phyloP scores from a whole-genome alignment of 2,113 vertebrate genomes.

The Aspiorhynchus laticeps region DNA sequence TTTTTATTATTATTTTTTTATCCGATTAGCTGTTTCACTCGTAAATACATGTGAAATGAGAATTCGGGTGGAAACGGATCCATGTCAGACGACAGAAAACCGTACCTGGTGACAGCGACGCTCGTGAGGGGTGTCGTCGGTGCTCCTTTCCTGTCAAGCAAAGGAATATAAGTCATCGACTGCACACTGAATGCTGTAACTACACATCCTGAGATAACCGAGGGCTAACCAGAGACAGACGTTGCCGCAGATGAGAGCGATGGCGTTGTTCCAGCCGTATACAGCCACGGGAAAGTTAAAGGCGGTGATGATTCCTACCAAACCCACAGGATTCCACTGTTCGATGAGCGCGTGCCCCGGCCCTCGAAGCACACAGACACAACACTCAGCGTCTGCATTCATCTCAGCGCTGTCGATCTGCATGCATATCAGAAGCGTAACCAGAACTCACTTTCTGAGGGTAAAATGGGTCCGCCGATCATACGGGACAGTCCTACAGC shows the following conservation, averaged over 20 bases:
- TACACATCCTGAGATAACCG: background rate
- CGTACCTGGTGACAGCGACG: constrained; percentile 92
- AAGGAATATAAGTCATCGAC: background rate
- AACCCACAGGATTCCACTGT: constrained; percentile 95
- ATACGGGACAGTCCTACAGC: constrained; percentile 96
- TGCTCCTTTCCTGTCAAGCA: constrained; percentile 88
- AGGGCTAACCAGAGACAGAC: constrained; percentile 88
- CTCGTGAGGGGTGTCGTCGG: constrained; percentile 94
- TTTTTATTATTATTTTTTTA: background rate
- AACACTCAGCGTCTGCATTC: background rate
- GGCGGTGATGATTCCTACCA: constrained; percentile 95
- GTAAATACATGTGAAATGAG: background rate
- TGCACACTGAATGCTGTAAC: background rate
- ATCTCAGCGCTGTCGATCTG: background rate
- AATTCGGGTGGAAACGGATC: no score
- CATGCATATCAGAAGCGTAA: background rate
- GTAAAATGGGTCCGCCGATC: constrained; percentile 92
- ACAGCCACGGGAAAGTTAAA: constrained; percentile 97
- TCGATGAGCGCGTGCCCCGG: constrained; percentile 94
- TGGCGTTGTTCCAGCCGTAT: constrained; percentile 96
- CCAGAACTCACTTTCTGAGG: constrained; percentile 85
- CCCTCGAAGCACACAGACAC: constrained; percentile 68
- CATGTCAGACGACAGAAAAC: constrained; percentile 32
- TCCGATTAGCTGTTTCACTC: background rate
- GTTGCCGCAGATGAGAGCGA: constrained; percentile 91